Conservation (phyloP, 1,140 invertebrate species). For the Leptopilina clavipes region DNA sequence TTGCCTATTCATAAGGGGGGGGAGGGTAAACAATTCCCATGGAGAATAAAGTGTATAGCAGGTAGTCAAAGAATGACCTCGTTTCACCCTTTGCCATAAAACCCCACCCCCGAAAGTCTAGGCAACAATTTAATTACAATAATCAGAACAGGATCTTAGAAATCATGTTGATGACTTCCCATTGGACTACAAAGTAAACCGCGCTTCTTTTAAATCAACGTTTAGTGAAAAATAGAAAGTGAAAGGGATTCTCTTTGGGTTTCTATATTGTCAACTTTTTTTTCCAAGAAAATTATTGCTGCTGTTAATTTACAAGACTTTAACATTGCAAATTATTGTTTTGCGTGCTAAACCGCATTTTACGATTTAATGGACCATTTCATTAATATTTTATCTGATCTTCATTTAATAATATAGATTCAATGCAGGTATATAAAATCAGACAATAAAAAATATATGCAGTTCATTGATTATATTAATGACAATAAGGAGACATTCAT, state of each 20-base stretch:
- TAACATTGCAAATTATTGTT: slow-evolving; percentile 15
- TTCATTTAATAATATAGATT: slow-evolving; percentile 21
- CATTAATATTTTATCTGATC: slow-evolving; percentile 12
- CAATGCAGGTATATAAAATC: background rate
- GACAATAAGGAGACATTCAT: background rate
- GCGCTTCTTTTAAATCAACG: slow-evolving; percentile 62
- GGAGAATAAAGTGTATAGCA: slow-evolving; percentile 48
- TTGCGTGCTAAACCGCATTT: slow-evolving; percentile 17
- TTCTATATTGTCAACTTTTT: slow-evolving; percentile 21
- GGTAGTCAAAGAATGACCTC: slow-evolving; percentile 55
- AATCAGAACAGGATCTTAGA: slow-evolving; percentile 67
- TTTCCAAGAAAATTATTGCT: slow-evolving; percentile 6
- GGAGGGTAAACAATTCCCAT: slow-evolving; percentile 46
- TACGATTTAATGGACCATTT: slow-evolving; percentile 12
- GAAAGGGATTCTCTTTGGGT: background rate
- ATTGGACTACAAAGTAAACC: slow-evolving; percentile 59
- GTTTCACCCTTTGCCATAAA: slow-evolving; percentile 53
- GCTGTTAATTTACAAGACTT: slow-evolving; percentile 1
- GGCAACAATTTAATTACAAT: slow-evolving; percentile 71
- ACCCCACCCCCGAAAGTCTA: slow-evolving; percentile 33
- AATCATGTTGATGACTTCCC: slow-evolving; percentile 64
- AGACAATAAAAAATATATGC: background rate
- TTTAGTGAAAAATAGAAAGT: slow-evolving; percentile 51
- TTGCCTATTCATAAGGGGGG: slow-evolving; percentile 49
- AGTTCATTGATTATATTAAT: background rate